These are phyloP conservation scores for Kryphioiulus occultus DNA, from an alignment of 2,888 invertebrate genomes.

Conservation along the genomic window DNA sequence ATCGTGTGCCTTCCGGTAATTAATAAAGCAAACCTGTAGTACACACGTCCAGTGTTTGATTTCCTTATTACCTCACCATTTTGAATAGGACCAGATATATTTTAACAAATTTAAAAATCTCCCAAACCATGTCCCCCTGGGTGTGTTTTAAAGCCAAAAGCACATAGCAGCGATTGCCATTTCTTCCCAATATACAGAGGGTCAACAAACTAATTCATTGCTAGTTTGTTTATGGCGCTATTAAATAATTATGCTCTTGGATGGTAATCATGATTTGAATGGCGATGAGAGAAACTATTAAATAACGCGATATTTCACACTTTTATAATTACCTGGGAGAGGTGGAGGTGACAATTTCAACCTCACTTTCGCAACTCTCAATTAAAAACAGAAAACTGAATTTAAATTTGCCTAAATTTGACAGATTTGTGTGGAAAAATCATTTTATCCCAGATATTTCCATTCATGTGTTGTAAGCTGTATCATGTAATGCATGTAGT, in stretches of 20 bases:
- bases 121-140: not conserved
- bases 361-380: not conserved
- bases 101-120: not conserved
- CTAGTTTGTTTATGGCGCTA: not conserved
- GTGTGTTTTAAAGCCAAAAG: not conserved
- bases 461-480: no score
- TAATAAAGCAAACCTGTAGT: not conserved
- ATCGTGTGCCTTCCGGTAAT: not conserved
- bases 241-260: conserved; percentile 17
- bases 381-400: not conserved
- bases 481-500: no score
- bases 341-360: not conserved
- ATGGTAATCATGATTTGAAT: not conserved
- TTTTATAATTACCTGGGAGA: not conserved
- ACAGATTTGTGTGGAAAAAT: no score
- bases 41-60: not conserved
- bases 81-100: not conserved
- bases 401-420: not conserved
- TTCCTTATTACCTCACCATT: not conserved
- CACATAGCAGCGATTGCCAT: not conserved
- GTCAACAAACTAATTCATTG: conserved; percentile 18
- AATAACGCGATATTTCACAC: conserved; percentile 20
- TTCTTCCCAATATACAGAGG: not conserved
- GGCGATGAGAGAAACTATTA: not conserved
- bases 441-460: no score